These are phyloP conservation scores for Xanthia togata DNA, from an alignment of 2,888 invertebrate genomes.

Conservation along the genomic window DNA sequence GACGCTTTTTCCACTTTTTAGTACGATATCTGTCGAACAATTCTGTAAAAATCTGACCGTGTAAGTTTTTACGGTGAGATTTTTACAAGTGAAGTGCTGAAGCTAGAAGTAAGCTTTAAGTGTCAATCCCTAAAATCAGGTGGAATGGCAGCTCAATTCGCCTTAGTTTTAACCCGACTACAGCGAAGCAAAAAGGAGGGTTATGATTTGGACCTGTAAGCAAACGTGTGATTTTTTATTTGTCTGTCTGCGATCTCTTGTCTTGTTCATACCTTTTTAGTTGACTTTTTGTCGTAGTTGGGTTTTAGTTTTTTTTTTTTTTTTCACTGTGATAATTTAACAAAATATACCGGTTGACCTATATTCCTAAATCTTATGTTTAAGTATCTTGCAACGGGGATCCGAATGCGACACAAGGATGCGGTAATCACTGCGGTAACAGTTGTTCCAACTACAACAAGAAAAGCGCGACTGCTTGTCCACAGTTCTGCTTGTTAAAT, in stretches of 20 bases:
- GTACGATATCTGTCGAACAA: not conserved
- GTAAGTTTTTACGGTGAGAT: too few species aligned
- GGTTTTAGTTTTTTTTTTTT: too few species aligned
- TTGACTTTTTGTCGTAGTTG: too few species aligned
- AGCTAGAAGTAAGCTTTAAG: not conserved
- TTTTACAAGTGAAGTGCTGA: not conserved
- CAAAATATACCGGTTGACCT: not conserved
- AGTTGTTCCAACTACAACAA: slow-evolving; percentile 51
- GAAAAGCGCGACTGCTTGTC: slow-evolving; percentile 33
- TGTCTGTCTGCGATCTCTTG: too few species aligned
- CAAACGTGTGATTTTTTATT: too few species aligned
- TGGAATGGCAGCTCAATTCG: not conserved
- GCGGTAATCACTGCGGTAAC: slow-evolving; percentile 52
- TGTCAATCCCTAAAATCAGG: not conserved
- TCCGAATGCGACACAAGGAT: slow-evolving; percentile 52
- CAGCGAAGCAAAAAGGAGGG: too few species aligned
- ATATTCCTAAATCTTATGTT: slow-evolving; percentile 7
- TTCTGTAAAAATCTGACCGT: not conserved
- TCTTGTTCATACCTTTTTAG: too few species aligned
- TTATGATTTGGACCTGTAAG: too few species aligned
- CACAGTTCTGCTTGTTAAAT: slow-evolving; percentile 18
- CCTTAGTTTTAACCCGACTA: too few species aligned
- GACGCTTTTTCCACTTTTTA: not conserved
- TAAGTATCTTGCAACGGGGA: slow-evolving; percentile 65
- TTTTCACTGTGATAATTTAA: not conserved